Evolutionary conservation across 2,113 vertebrate genomes (phyloP).

Genomic region (Neogobius melanostomus): DNA sequence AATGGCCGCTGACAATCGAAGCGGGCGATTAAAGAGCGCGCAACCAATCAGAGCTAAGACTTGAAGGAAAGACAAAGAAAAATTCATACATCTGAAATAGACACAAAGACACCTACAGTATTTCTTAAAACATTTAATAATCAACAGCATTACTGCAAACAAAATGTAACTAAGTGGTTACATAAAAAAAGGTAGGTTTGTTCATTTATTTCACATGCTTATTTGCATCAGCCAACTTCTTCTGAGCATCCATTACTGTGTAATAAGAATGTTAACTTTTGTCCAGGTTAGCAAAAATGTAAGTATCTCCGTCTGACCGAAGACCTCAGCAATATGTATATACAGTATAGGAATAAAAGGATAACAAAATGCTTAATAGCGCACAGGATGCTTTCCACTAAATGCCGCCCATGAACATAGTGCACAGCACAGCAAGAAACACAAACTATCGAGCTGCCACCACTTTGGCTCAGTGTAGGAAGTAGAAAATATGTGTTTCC

Average conservation of each 20-base stretch:
- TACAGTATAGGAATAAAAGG: no score
- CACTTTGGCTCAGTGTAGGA: slow-evolving; percentile 28
- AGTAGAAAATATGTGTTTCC: slow-evolving; percentile 25
- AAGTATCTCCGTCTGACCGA: no score
- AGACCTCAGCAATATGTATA: no score
- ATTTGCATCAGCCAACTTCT: no score
- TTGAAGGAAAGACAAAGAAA: slow-evolving; percentile 10
- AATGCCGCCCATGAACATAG: slow-evolving; percentile 15
- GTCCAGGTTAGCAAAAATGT: no score
- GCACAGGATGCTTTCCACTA: neutral
- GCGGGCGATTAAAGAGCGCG: slow-evolving; percentile 49
- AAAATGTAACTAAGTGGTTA: no score
- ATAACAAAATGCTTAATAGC: neutral
- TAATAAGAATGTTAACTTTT: no score
- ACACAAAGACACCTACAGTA: no score
- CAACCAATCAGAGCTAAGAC: slow-evolving; percentile 45
- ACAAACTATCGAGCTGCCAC: slow-evolving; percentile 28
- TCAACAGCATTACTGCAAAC: no score
- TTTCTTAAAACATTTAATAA: neutral
- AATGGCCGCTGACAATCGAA: slow-evolving; percentile 59
- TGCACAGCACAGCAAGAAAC: slow-evolving; percentile 36
- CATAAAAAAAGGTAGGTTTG: no score
- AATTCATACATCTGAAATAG: slow-evolving; percentile 13
- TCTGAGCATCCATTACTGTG: no score
- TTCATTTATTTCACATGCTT: no score